Base-by-base conservation (phyloP, 2,113 vertebrate genomes). In the Anolis sagrei region DNA sequence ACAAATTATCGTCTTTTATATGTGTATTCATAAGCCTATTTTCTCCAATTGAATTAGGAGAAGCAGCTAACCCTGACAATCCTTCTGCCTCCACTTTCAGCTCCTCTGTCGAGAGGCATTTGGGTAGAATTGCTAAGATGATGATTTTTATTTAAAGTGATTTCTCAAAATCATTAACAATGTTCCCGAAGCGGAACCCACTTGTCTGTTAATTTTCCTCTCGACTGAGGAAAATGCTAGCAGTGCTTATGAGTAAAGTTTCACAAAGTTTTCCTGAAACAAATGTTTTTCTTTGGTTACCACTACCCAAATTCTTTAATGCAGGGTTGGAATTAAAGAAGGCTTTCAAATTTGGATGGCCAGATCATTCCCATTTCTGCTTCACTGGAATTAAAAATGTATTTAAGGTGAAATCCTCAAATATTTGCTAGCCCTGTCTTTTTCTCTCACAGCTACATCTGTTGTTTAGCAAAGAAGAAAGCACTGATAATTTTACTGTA, bases 81-180 rank as follows among this genome's bases (percentile, higher is more conserved):
- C 74, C 81, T 81, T 92, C 89, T 93, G 75, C 79, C 89, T 62
- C 88, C 75, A 80, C 88, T 89, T 89, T 92, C 91, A 93, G 90
- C 75, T 87, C 48, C 61, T 89, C 70, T 89, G 87, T 88, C 88
- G 91, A 93, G 92, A 77, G 77, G 72, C 89, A 88, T 92, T 91
- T 86, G 75, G 79, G 81, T 82, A 51, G 87, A 90, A 92, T 82
- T 83, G 89, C 80, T 73, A 83, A 86, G 82, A 88, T n/a, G 79
- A 89, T 89, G 79, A 89, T 89, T 91, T 93, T 94, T 92, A 93
- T 93, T 93, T 92, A 62, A 89, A 90, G 68, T 86, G 77, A 93
- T 93, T 91, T 92, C 92, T 93, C 8, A 54, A 87, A 90, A 92
- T 87, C 68, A 85, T 92, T 92, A 91, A 61, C 83, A 39, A 54